Evolutionary conservation across 2,888 invertebrate species (phyloP), one percentile per base, ranked within the genome.

Genomic region (Nemoura dubitans): DNA sequence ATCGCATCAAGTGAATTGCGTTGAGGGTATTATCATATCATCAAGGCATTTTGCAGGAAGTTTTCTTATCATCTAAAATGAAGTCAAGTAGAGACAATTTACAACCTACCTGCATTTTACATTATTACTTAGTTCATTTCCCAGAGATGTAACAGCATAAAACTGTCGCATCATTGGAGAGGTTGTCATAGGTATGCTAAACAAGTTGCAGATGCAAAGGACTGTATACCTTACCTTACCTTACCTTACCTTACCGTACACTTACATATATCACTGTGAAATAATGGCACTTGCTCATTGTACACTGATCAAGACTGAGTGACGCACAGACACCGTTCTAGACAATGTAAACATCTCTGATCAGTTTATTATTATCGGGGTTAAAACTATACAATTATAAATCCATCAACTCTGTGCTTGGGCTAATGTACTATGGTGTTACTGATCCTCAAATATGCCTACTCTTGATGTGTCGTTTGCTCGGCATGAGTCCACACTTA

Each of bases 271-370:
- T 78, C n/a, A 26, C 25, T 2, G 81, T 81, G n/a, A 81, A 81
- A 81, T 81, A 81, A 28, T 30, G 81, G 29, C 81, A 81, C 30
- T 81, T 30, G 81, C 7, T 27, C 81, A 81, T 81, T 81, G 81
- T 29, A 30, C 29, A 21, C n/a, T n/a, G 29, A 81, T 30, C 28
- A 81, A 6, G 7, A 1, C 10, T 78, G 78, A 27, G 78, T 78
- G 78, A 78, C 78, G 78, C 27, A 28, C 21, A 26, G 28, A 78
- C 0, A 0, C 5, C 28, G 26, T 16, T 1, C 10, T 16, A 7
- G 59, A 10, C 59, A 10, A 21, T 3, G 59, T 59, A 59, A 59
- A 59, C 59, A 59, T 36, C 59, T 59, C 59, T 21, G 59, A 59
- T 59, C 59, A 59, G 59, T 59, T 21, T 59, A 59, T 59, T 59